phyloP scores from a whole-genome alignment of 2,113 vertebrate genomes.

The Struthio camelus region DNA sequence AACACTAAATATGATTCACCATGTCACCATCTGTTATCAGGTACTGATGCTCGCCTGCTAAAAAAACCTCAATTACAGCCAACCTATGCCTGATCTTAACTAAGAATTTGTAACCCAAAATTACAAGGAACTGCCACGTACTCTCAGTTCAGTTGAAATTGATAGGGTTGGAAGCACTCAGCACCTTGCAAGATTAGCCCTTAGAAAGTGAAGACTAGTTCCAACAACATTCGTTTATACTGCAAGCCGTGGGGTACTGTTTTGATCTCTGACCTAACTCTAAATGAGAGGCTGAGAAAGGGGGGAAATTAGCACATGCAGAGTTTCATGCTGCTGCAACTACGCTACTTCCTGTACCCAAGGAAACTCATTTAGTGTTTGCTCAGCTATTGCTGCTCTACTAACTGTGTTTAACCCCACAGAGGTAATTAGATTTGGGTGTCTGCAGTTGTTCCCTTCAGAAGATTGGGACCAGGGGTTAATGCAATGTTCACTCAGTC shows the following conservation, averaged over 20 bases:
- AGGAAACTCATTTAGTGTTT: neutral
- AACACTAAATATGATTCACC: slow-evolving; percentile 2
- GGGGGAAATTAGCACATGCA: neutral
- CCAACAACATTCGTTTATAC: neutral
- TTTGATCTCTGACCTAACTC: neutral
- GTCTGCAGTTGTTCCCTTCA: slow-evolving; percentile 5
- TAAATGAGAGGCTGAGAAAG: neutral
- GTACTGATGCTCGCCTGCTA: neutral
- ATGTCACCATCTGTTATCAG: neutral
- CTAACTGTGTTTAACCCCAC: neutral
- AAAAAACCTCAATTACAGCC: neutral
- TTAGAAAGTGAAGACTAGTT: neutral
- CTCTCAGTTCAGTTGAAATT: neutral
- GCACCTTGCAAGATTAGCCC: neutral
- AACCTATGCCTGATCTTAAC: neutral
- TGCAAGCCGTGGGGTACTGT: neutral
- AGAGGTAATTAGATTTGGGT: slow-evolving; percentile 28
- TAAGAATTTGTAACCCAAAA: neutral
- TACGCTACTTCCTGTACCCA: neutral
- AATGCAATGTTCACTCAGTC: slow-evolving; percentile 27
- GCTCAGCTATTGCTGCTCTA: neutral
- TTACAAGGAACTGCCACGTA: neutral
- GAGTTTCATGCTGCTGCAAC: neutral
- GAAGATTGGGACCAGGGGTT: neutral
- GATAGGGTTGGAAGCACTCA: neutral